Conservation (phyloP, 2,888 invertebrate genomes). For the Callimorpha dominula region DNA sequence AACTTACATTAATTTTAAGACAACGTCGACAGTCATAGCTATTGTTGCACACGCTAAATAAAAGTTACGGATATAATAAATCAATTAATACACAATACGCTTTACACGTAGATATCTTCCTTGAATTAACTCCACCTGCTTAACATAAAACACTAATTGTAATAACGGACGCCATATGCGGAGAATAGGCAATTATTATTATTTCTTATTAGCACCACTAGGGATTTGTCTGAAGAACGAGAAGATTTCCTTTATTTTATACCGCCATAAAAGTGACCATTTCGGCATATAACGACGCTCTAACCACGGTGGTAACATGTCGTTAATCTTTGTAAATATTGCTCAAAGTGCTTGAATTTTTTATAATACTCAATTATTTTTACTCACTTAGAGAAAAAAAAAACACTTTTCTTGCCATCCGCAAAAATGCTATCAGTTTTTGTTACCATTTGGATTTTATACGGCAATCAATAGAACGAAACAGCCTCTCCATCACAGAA, state of each 20-base stretch:
- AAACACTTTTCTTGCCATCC: no score
- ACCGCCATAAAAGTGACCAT: constrained; percentile 69
- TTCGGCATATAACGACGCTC: constrained; percentile 58
- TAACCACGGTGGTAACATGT: constrained; percentile 50
- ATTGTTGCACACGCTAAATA: no score
- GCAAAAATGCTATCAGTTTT: not conserved
- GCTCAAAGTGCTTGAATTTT: constrained; percentile 16
- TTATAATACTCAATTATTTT: not conserved
- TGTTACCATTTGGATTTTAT: not conserved
- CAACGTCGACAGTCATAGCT: no score
- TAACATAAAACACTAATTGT: constrained; percentile 17
- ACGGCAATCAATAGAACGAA: constrained; percentile 21
- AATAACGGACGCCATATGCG: constrained; percentile 18
- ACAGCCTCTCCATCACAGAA: constrained; percentile 8
- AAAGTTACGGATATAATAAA: no score
- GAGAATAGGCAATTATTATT: constrained; percentile 42
- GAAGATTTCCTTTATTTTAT: constrained; percentile 66
- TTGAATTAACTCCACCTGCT: constrained; percentile 7
- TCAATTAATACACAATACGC: not conserved
- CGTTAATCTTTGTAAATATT: constrained; percentile 57
- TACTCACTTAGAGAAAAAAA: not conserved
- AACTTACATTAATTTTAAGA: no score
- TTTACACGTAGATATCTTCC: not conserved
- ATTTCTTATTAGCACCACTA: constrained; percentile 61
- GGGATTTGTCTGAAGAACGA: constrained; percentile 52